A percentile compares a stretch with the other conserved stretches of the same genome.
Evolutionary conservation across 2,113 vertebrate genomes (phyloP).

Genomic region (Lophius piscatorius): DNA sequence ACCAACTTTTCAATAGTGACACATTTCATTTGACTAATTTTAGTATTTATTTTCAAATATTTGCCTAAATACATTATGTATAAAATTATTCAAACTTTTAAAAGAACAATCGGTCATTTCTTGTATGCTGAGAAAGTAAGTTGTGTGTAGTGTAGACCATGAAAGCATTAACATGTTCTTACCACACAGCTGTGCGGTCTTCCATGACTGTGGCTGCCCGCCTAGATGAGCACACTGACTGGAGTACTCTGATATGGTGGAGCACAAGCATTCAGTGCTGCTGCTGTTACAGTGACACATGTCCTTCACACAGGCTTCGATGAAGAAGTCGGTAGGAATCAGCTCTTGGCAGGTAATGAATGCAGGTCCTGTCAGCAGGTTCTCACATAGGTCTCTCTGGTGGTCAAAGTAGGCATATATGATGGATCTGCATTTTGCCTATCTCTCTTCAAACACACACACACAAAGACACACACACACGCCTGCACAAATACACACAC

Average conservation of each 20-base stretch:
- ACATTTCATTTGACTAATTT: too few relatives aligned
- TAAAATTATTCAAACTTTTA: too few relatives aligned
- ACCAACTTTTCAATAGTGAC: too few relatives aligned
- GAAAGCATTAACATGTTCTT: too few relatives aligned
- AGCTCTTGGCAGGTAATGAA: constrained; percentile 81
- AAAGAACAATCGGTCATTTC: too few relatives aligned
- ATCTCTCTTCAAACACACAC: too few relatives aligned
- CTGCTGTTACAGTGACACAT: constrained; percentile 77
- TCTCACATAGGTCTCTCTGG: constrained; percentile 71
- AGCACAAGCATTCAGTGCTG: constrained; percentile 81
- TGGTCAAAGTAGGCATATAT: background rate
- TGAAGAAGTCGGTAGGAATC: constrained; percentile 80
- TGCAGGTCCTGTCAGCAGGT: constrained; percentile 71
- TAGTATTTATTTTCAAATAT: too few relatives aligned
- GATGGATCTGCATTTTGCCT: background rate
- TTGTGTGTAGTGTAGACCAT: too few relatives aligned
- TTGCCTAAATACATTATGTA: too few relatives aligned
- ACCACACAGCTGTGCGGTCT: constrained; percentile 82
- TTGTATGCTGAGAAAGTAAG: too few relatives aligned
- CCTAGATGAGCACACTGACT: constrained; percentile 91
- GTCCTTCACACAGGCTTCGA: constrained; percentile 85
- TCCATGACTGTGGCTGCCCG: constrained; percentile 84
- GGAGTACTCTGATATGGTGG: constrained; percentile 89
- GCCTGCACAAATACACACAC: too few relatives aligned
- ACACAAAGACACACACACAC: too few relatives aligned